phyloP scores from a whole-genome alignment of 1,140 invertebrate species.

The Carcinoscorpius rotundicauda region DNA sequence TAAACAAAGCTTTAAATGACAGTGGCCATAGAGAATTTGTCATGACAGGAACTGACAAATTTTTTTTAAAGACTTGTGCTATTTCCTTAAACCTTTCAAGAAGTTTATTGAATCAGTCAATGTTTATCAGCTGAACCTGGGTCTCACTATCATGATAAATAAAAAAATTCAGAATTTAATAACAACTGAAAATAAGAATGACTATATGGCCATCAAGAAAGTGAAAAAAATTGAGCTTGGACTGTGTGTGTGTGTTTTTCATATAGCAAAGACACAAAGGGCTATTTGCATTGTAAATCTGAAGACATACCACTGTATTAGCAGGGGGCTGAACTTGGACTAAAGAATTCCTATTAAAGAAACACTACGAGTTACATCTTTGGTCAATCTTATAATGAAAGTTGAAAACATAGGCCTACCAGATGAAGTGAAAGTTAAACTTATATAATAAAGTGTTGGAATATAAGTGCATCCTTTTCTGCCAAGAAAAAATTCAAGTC shows the following conservation, averaged over 20 bases:
- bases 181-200: background rate
- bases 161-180: background rate
- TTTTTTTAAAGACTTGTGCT: background rate
- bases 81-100: background rate
- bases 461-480: no score
- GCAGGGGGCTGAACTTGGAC: no score
- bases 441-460: no score
- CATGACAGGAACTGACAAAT: background rate
- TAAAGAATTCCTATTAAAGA: no score
- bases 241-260: background rate
- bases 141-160: background rate
- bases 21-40: no score
- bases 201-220: background rate
- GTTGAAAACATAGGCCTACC: no score
- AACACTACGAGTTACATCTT: no score
- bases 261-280: constrained; percentile 1
- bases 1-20: no score
- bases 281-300: no score
- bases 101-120: background rate
- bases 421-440: no score
- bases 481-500: background rate
- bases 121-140: background rate
- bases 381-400: no score
- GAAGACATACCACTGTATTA: no score
- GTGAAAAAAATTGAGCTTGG: background rate